Conservation (phyloP, 2,888 invertebrate species). For the Acanthococcus lagerstroemiae region DNA sequence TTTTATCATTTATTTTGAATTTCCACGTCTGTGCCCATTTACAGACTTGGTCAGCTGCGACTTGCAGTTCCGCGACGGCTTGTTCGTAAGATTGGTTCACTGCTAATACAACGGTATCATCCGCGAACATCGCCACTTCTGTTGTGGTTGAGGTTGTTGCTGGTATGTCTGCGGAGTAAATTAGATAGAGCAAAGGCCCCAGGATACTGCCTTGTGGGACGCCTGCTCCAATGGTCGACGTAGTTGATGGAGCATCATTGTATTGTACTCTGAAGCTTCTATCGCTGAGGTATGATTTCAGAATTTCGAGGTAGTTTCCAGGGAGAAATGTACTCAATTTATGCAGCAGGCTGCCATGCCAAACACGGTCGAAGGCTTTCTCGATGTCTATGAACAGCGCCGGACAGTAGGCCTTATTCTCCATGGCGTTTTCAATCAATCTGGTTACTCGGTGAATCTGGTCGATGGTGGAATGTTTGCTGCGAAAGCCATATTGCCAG, state of each 20-base stretch:
- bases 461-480: no score
- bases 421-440: no score
- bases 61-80: background rate
- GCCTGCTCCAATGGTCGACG: background rate
- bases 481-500: no score
- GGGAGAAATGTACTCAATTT: background rate
- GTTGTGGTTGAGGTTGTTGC: background rate
- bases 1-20: background rate
- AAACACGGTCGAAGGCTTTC: background rate
- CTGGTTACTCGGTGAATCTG: no score
- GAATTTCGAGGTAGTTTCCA: background rate
- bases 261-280: slow-evolving; percentile 1
- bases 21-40: background rate
- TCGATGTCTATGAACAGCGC: background rate
- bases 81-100: background rate
- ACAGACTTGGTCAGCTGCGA: background rate
- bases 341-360: background rate
- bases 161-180: background rate
- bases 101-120: background rate
- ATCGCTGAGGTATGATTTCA: background rate
- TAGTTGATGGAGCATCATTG: background rate
- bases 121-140: background rate
- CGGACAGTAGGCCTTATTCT: no score
- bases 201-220: background rate
- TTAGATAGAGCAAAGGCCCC: background rate